phyloP scores from a whole-genome alignment of 2,113 vertebrate species.

The Saccopteryx leptura region DNA sequence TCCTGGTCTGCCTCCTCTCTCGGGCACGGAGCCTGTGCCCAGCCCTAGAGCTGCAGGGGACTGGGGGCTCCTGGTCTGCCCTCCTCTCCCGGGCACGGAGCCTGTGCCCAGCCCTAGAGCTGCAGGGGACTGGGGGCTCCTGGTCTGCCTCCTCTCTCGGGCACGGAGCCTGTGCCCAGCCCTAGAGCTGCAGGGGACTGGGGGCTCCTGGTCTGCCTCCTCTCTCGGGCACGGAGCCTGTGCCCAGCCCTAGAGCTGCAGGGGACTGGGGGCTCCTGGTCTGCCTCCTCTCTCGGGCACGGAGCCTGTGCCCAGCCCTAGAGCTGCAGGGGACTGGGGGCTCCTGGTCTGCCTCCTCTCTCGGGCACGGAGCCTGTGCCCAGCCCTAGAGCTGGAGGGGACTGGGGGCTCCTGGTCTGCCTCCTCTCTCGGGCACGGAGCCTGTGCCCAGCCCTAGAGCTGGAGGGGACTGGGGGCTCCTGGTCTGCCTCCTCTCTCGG shows the following conservation, averaged over 20 bases:
- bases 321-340: too few relatives aligned
- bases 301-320: rapidly evolving
- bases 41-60: background rate
- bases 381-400: background rate
- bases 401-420: conserved; percentile 67
- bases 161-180: background rate
- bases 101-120: rapidly evolving
- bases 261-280: conserved; percentile 64
- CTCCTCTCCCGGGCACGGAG: conserved; percentile 74
- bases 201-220: conserved; percentile 66
- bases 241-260: background rate
- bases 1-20: conserved; percentile 70
- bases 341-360: conserved; percentile 68
- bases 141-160: conserved; percentile 75
- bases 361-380: conserved; percentile 58
- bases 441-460: rapidly evolving
- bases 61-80: conserved; percentile 65
- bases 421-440: conserved; percentile 74
- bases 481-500: conserved; percentile 75
- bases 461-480: too few relatives aligned
- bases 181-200: too few relatives aligned
- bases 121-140: too few relatives aligned
- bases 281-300: conserved; percentile 76
- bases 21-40: conserved; percentile 49
- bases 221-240: conserved; percentile 67